Evolutionary conservation across 2,113 vertebrate species (phyloP), one percentile per base, ranked within the genome.

Genomic region (Cairina moschata): DNA sequence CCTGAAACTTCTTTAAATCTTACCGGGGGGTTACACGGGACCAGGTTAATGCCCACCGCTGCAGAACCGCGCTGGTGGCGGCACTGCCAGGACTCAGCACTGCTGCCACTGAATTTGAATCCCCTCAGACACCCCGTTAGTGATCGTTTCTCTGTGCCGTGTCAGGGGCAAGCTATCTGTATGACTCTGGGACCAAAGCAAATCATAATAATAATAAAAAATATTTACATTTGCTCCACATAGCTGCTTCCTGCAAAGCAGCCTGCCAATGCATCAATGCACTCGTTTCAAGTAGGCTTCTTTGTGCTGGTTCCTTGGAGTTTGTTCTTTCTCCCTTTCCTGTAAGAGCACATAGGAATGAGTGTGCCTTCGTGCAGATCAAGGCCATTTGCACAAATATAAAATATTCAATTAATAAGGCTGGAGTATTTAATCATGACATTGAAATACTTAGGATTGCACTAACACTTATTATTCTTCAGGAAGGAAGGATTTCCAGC

Each of bases 371-470:
- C 84, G 77, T 93, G 77, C 40, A 5, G 86, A 94, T 73, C 94
- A 68, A 91, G 87, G 54, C 74, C 86, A 66, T 92, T 97, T 90
- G 59, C 74, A 91, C 29, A 62, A 94, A 79, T 68, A 94, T 96
- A 84, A 97, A 96, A 96, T 95, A 97, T 96, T 96, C 89, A 95
- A 96, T 95, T 97, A 96, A 86, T 95, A 86, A 93, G 69, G 44
- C 69, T 44, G 78, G 93, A 95, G 97, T 95, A 95, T 95, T 94
- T 97, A 95, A 97, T 93, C 72, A 13, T 62, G 74, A 26, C 82
- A 95, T 66, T 96, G 92, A 96, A 97, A 97, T 94, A 58, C 88
- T 96, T 94, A 95, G 87, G 66, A 88, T 60, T 90, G 78, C 84
- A 97, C 91, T 97, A 96, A 86, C 74, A 94, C 95, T 87, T 96